Evolutionary conservation across 2,888 invertebrate species (phyloP).

Genomic region (Mesorhabditis sp.): DNA sequence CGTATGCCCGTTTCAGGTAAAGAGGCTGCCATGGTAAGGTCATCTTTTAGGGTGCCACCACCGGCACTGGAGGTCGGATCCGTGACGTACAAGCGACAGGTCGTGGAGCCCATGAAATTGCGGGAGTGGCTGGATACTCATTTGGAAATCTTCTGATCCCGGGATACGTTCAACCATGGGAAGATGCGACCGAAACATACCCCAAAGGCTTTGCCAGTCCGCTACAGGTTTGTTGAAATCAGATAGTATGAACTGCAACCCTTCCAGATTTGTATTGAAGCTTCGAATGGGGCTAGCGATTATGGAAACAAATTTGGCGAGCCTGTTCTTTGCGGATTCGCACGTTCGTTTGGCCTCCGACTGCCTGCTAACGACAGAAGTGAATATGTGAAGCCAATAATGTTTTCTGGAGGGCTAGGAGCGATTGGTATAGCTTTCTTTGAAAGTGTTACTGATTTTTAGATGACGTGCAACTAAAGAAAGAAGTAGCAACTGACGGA

Average conservation of each 20-base stretch:
- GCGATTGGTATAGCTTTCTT: constrained; percentile 70
- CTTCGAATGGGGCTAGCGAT: constrained; percentile 95
- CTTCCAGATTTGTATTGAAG: constrained; percentile 72
- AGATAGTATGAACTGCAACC: not conserved
- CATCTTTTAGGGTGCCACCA: constrained; percentile 94
- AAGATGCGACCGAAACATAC: constrained; percentile 71
- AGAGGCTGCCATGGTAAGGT: constrained; percentile 58
- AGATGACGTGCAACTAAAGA: constrained; percentile 33
- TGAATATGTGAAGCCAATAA: constrained; percentile 95
- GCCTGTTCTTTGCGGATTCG: constrained; percentile 85
- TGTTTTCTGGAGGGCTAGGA: constrained; percentile 96
- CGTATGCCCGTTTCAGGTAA: constrained; percentile 34
- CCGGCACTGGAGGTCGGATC: constrained; percentile 91
- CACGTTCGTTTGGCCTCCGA: constrained; percentile 79
- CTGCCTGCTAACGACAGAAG: constrained; percentile 63
- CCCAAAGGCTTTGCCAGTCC: constrained; percentile 86
- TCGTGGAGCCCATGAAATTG: constrained; percentile 61
- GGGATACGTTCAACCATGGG: constrained; percentile 86
- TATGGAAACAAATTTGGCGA: constrained; percentile 98
- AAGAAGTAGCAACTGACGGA: constrained; percentile 22
- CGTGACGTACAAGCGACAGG: constrained; percentile 93
- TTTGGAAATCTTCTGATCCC: constrained; percentile 88
- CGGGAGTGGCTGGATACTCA: constrained; percentile 82
- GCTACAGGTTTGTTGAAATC: constrained; percentile 68
- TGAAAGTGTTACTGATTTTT: constrained; percentile 7